These are phyloP conservation scores for Larimichthys polyactis DNA, from an alignment of 2,113 vertebrate species.

Conservation along the genomic window DNA sequence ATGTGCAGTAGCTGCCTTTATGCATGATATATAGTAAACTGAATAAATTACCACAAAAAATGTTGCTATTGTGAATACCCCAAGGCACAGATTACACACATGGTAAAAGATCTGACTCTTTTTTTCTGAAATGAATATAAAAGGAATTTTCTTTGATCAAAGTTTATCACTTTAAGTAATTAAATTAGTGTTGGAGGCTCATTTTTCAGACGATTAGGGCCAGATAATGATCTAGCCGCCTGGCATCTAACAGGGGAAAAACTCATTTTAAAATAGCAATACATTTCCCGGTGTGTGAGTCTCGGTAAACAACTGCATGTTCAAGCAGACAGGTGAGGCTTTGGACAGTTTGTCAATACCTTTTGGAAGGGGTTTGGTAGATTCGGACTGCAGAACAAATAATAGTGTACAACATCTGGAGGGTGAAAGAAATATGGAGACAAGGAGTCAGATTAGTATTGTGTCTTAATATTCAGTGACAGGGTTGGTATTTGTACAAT, in stretches of 20 bases:
- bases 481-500: slow-evolving; percentile 9
- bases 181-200: slow-evolving; percentile 50
- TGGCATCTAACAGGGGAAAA: slow-evolving; percentile 24
- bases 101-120: slow-evolving; percentile 49
- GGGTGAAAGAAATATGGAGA: slow-evolving; percentile 49
- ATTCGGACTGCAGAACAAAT: slow-evolving; percentile 93
- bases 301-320: slow-evolving; percentile 7
- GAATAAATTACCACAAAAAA: slow-evolving; percentile 54
- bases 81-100: slow-evolving; percentile 38
- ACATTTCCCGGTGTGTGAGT: slow-evolving; percentile 27
- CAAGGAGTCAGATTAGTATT: slow-evolving; percentile 24
- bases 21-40: slow-evolving; percentile 31
- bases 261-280: slow-evolving; percentile 17
- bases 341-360: slow-evolving; percentile 81
- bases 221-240: slow-evolving; percentile 42
- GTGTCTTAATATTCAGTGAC: slow-evolving; percentile 2
- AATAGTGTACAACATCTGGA: slow-evolving; percentile 92
- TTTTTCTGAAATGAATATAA: slow-evolving; percentile 43
- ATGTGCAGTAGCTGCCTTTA: slow-evolving; percentile 18
- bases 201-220: slow-evolving; percentile 40
- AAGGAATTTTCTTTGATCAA: slow-evolving; percentile 68
- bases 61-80: slow-evolving; percentile 38
- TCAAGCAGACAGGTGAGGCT: slow-evolving; percentile 17
- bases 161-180: slow-evolving; percentile 72
- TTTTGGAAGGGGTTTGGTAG: slow-evolving; percentile 94